Conservation (phyloP, 2,888 invertebrate genomes). For the Heteropelma amictum region DNA sequence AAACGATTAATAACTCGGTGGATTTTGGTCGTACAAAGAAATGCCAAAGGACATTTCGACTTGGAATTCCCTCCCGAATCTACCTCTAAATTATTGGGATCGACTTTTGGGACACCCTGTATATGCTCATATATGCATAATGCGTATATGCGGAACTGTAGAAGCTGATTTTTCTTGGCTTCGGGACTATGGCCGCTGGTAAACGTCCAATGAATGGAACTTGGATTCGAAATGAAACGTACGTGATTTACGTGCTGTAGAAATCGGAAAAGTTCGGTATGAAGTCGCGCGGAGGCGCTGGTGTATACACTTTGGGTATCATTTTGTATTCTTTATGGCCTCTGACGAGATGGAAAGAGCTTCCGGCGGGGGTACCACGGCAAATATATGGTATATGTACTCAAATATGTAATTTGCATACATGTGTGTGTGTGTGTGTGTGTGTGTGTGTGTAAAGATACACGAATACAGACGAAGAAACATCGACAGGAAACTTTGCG, state of each 20-base stretch:
- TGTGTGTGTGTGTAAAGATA: neutral
- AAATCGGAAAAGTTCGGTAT: no score
- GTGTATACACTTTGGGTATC: neutral
- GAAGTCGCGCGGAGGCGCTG: neutral
- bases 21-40: no score
- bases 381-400: neutral
- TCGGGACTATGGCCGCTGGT: constrained; percentile 28
- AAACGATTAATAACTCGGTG: no score
- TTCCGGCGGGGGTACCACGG: constrained; percentile 32
- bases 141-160: neutral
- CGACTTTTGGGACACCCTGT: no score
- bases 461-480: constrained; percentile 11
- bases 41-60: no score
- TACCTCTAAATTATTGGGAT: no score
- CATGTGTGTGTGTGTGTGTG: neutral
- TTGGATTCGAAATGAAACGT: neutral
- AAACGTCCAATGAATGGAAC: constrained; percentile 43
- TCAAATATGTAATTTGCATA: no score
- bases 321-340: constrained; percentile 30
- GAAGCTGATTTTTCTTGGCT: constrained; percentile 42
- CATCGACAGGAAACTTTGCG: constrained; percentile 65
- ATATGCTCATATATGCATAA: neutral
- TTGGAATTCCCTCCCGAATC: no score
- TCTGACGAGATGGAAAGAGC: constrained; percentile 18
- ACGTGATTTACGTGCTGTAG: no score